Conservation (phyloP, 2,113 vertebrate genomes). For the Condylura cristata region DNA sequence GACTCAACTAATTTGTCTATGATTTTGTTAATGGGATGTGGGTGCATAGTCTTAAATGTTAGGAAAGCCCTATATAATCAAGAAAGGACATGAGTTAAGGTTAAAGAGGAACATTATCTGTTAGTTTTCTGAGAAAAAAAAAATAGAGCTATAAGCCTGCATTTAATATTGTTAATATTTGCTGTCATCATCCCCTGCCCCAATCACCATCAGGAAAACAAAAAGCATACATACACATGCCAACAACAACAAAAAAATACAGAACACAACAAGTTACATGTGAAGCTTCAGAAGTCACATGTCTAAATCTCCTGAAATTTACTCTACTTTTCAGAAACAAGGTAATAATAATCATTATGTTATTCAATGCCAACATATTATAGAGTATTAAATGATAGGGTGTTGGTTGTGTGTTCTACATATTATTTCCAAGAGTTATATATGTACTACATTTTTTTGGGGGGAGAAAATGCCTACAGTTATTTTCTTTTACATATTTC, state of each 20-base stretch:
- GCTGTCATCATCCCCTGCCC: neutral
- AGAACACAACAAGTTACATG: neutral
- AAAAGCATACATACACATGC: too few species aligned
- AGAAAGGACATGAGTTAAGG: neutral
- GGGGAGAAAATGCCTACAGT: neutral
- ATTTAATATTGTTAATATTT: neutral
- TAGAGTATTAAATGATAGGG: constrained; percentile 40
- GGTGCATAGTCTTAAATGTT: neutral
- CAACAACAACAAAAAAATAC: neutral
- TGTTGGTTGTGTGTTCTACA: constrained; percentile 25
- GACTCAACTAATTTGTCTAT: neutral
- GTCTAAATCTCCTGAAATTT: neutral
- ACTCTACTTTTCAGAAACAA: constrained; percentile 22
- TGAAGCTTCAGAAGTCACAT: constrained; percentile 25
- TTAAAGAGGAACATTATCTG: neutral
- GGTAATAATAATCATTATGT: neutral
- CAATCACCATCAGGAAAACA: neutral
- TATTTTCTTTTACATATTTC: constrained; percentile 65
- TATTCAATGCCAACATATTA: neutral
- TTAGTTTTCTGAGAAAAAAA: neutral
- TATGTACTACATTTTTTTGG: neutral
- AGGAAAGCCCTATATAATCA: neutral
- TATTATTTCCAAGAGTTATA: constrained; percentile 31
- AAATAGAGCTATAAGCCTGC: neutral
- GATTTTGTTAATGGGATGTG: neutral